phyloP scores from a whole-genome alignment of 2,797 vertebrate species.

The Liasis olivaceus region DNA sequence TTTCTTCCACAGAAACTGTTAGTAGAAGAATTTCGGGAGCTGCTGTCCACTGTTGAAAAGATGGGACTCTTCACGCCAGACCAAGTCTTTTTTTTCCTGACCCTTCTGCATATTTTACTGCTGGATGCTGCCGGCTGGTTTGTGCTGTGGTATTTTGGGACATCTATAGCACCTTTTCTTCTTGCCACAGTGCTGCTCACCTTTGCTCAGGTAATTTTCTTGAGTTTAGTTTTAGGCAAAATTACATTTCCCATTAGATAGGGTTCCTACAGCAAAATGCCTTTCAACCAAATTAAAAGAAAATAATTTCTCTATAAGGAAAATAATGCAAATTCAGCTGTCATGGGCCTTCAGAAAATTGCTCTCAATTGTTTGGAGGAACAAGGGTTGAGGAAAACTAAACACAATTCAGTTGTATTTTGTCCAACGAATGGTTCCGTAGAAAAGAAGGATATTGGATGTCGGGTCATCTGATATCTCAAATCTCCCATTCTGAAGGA shows the following conservation, averaged over 20 bases:
- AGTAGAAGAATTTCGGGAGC: conserved; percentile 67
- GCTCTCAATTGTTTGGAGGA: neutral
- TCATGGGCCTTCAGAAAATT: neutral
- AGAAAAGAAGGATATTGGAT: neutral
- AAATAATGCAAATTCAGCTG: neutral
- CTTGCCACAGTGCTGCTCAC: conserved; percentile 62
- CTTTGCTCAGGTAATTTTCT: conserved; percentile 59
- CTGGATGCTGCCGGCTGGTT: conserved; percentile 67
- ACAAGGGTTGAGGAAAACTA: neutral
- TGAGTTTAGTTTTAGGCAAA: neutral
- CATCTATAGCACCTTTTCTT: conserved; percentile 56
- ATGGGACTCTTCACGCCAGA: conserved; percentile 67
- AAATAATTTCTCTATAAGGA: neutral
- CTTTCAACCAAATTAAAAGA: neutral
- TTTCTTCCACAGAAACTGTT: conserved; percentile 58
- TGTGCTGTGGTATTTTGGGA: conserved; percentile 63
- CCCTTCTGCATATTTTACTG: conserved; percentile 69
- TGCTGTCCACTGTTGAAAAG: conserved; percentile 61
- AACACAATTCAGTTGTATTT: neutral
- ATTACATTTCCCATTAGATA: neutral
- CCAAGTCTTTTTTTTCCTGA: conserved; percentile 63
- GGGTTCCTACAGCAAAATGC: neutral
- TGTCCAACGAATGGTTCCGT: neutral
- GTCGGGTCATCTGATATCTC: neutral
- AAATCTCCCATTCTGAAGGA: neutral